Conservation (phyloP, 2,888 invertebrate species). For the Philonicus albiceps region DNA sequence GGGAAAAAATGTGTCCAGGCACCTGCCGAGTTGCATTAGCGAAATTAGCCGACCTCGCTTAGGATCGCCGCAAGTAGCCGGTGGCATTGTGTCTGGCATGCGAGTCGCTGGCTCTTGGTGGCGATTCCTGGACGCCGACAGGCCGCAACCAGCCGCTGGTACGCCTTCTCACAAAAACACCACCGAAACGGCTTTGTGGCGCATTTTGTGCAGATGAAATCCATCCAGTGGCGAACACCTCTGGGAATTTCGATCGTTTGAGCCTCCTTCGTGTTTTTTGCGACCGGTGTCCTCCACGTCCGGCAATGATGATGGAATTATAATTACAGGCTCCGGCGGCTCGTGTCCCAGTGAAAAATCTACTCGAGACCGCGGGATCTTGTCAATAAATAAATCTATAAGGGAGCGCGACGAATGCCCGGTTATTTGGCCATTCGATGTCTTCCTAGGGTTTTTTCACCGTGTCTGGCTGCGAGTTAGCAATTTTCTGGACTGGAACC, state of each 20-base stretch:
- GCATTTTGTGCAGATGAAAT: conserved; percentile 18
- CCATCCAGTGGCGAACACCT: conserved; percentile 9
- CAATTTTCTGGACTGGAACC: not conserved
- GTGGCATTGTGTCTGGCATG: conserved; percentile 21
- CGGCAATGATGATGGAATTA: conserved; percentile 46
- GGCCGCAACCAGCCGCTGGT: not conserved
- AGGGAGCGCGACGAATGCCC: not conserved
- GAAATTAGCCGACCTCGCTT: conserved; percentile 44
- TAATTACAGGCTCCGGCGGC: conserved; percentile 43
- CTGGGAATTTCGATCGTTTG: conserved; percentile 15
- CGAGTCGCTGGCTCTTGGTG: conserved; percentile 4
- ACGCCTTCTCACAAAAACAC: conserved; percentile 15
- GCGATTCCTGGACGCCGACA: not conserved
- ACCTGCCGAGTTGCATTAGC: conserved; percentile 46
- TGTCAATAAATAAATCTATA: conserved; percentile 34
- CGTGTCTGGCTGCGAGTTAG: not conserved
- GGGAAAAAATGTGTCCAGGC: not conserved
- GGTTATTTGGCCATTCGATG: not conserved
- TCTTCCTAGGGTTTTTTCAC: not conserved
- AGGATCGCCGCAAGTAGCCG: conserved; percentile 30
- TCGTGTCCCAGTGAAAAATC: conserved; percentile 41
- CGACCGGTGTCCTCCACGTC: not conserved
- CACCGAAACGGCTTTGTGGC: not conserved
- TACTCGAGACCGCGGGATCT: not conserved
- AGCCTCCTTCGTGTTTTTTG: conserved; percentile 14